Evolutionary conservation across 2,888 invertebrate species (phyloP).

Genomic region (Urechis unicinctus): DNA sequence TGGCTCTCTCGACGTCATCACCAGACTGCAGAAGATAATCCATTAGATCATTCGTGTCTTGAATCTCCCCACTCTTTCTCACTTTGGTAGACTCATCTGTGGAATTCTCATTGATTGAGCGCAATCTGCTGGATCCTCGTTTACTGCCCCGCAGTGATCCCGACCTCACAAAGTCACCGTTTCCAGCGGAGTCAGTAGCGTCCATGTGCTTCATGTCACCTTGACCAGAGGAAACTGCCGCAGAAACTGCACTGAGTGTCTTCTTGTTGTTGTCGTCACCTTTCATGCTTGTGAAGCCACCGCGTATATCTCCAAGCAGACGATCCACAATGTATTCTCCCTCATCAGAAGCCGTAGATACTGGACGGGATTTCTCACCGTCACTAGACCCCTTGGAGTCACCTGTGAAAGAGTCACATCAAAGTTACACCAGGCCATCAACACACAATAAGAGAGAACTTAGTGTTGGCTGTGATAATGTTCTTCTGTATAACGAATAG

Average conservation of each 20-base stretch:
- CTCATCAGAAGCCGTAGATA: constrained; percentile 11
- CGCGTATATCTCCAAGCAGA: constrained; percentile 40
- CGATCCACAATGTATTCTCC: constrained; percentile 34
- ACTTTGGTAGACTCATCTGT: constrained; percentile 8
- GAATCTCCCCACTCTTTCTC: constrained; percentile 12
- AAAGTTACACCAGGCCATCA: not conserved
- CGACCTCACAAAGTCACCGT: constrained; percentile 7
- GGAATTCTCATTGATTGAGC: not conserved
- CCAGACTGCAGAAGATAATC: constrained; percentile 16
- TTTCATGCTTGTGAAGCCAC: constrained; percentile 29
- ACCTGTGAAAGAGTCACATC: not conserved
- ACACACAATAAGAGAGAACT: not conserved
- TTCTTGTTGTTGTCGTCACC: not conserved
- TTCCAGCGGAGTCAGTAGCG: too few species aligned
- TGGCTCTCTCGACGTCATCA: constrained; percentile 4
- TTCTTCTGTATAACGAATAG: too few species aligned
- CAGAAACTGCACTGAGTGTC: not conserved
- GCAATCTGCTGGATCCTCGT: not conserved
- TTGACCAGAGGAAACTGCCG: too few species aligned
- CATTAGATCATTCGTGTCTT: constrained; percentile 24
- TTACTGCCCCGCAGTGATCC: constrained; percentile 8
- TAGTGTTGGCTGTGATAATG: too few species aligned
- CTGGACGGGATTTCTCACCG: not conserved
- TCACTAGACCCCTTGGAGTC: not conserved
- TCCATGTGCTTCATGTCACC: too few species aligned